Percentiles rank a stretch among this genome's conserved stretches.
Evolutionary conservation across 2,888 invertebrate species (phyloP).

Genomic region (Ormyrus pomaceus): DNA sequence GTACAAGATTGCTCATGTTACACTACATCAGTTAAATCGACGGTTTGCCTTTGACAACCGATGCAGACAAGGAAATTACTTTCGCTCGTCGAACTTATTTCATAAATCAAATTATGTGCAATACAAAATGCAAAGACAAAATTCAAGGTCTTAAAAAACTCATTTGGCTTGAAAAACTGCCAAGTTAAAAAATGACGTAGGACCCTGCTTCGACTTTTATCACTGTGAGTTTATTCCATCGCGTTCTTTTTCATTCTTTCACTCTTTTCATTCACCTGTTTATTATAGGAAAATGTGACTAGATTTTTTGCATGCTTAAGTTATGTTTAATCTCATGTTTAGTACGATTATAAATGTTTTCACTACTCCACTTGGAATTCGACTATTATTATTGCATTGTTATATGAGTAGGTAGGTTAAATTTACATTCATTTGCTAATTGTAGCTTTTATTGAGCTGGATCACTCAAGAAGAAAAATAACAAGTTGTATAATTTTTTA

Average conservation of each 20-base stretch:
- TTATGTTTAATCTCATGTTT: no score
- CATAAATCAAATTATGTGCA: neutral
- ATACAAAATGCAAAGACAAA: neutral
- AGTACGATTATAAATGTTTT: slow-evolving; percentile 8
- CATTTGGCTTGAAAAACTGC: neutral
- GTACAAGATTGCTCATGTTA: slow-evolving; percentile 34
- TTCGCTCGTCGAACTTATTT: neutral
- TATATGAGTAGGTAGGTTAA: neutral
- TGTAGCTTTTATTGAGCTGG: neutral
- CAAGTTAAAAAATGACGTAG: slow-evolving; percentile 3
- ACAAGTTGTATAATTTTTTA: no score
- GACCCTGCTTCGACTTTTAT: slow-evolving; percentile 46
- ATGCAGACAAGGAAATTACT: neutral
- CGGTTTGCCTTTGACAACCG: slow-evolving; percentile 10
- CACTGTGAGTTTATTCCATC: slow-evolving; percentile 22
- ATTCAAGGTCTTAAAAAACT: neutral
- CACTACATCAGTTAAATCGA: neutral
- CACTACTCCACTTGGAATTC: neutral
- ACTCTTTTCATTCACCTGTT: slow-evolving; percentile 4
- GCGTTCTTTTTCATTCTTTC: slow-evolving; percentile 23
- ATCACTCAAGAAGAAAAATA: neutral
- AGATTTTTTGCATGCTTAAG: neutral
- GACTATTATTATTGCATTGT: neutral
- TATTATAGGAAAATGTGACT: neutral
- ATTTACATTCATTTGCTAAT: neutral